Evolutionary conservation across 92 coral and sea anemone genomes (phyloP).

Genomic region (Pocillopora grandis): DNA sequence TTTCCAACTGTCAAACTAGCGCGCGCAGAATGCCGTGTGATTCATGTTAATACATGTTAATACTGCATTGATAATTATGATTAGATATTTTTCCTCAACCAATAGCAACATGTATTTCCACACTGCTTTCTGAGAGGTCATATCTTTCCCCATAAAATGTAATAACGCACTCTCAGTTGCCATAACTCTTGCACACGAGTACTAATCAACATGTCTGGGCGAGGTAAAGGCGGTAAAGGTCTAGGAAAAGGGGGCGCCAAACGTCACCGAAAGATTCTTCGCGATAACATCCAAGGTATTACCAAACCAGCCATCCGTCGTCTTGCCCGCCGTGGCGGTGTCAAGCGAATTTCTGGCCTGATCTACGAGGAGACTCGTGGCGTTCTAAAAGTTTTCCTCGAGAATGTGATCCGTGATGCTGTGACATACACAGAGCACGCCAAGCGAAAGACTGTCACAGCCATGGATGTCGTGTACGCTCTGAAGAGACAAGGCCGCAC

Average conservation of each 20-base stretch:
- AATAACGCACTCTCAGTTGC: no score
- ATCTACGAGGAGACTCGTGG: constrained; percentile 95
- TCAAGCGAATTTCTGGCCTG: constrained; percentile 93
- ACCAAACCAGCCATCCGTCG: constrained; percentile 97
- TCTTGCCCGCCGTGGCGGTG: constrained; percentile 95
- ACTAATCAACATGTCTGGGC: constrained; percentile 67
- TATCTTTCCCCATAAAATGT: no score
- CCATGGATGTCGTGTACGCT: constrained; percentile 97
- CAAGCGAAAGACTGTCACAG: constrained; percentile 93
- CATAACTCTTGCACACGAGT: no score
- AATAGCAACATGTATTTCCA: no score
- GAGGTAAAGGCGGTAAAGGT: constrained; percentile 95
- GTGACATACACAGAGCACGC: constrained; percentile 97
- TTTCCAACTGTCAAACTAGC: no score
- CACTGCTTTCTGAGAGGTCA: no score
- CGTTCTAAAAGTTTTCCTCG: constrained; percentile 94
- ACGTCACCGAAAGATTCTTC: no score
- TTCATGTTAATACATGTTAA: no score
- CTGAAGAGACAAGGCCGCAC: constrained; percentile 94
- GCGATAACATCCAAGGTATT: constrained; percentile 95
- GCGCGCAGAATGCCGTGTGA: no score
- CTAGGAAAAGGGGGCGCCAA: no score
- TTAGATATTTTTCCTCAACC: no score
- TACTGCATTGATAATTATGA: no score
- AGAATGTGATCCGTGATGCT: constrained; percentile 95